Base-by-base conservation (phyloP, 1,140 invertebrate species). In the Leucophenga varia region DNA sequence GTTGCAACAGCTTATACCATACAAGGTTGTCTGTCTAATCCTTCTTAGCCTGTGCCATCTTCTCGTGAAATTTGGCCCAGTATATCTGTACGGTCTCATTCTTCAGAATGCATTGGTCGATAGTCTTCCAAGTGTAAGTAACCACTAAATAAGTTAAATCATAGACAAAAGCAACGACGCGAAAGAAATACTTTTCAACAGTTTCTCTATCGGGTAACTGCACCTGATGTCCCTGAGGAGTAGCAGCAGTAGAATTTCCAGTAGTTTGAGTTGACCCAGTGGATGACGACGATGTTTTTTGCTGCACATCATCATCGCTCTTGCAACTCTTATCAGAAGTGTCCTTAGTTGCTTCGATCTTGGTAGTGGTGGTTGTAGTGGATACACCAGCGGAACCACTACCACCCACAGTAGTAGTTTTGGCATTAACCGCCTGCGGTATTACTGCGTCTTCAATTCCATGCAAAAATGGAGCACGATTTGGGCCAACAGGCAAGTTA, bases 11-110 rank as follows among this genome's bases (percentile, higher is more conserved):
- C 12, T 12, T 12, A 30, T n/a, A n/a, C n/a, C n/a, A n/a, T n/a
- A n/a, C n/a, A n/a, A n/a, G n/a, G 32, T 3, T 34, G 12, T 19
- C 13, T 25, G 17, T 36, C 37, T 57, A 67, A 20, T 67, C 59
- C 51, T 68, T 67, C 37, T 67, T 67, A 28, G 64, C 60, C 38
- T 68, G 17, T 14, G 63, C 53, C 64, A 72, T 65, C 40, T 69
- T 69, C 19, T 72, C 57, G 17, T 65, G 64, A 47, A 72, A 64
- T 7, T 52, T 44, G 42, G 69, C 69, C 69, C 69, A 72, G 44
- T 72, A 69, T 4, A 41, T 18, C 41, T 63, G 54, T 1, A 72
- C 51, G 0, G 43, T 52, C 3, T 49, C 38, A 35, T 72, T 72
- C 6, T 48, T 45, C 3, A 72, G 8, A 18, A 72, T 47, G 6